Evolutionary conservation across 2,797 vertebrate genomes (phyloP).

Genomic region (Rhabdophis nuchalis): DNA sequence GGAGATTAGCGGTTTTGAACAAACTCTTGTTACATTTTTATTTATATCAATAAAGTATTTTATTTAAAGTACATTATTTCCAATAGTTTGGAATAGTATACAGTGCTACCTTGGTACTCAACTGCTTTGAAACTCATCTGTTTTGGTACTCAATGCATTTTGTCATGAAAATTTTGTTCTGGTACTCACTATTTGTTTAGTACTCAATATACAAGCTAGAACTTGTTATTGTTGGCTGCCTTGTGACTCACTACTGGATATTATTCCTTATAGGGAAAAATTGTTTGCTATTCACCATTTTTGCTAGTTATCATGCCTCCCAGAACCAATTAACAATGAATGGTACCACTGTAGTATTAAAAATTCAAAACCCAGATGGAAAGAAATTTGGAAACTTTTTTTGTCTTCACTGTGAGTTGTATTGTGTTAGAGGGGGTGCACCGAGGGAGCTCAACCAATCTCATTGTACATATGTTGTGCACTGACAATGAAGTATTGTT

Average conservation of each 20-base stretch:
- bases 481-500: too few species aligned
- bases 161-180: background rate
- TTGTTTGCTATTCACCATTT: background rate
- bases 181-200: background rate
- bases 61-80: background rate
- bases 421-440: too few species aligned
- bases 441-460: too few species aligned
- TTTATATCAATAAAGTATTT: background rate
- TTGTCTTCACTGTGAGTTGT: too few species aligned
- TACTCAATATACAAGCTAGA: background rate
- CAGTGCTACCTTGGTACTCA: background rate
- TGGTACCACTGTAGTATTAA: background rate
- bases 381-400: background rate
- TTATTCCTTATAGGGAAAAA: background rate
- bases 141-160: background rate
- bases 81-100: slow-evolving; percentile 15
- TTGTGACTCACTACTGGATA: background rate
- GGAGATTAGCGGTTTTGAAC: too few species aligned
- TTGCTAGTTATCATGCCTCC: background rate
- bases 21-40: too few species aligned
- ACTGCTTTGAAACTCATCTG: background rate
- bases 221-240: background rate
- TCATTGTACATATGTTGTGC: too few species aligned
- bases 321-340: background rate
- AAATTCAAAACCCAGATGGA: slow-evolving; percentile 1